Conservation (phyloP, 2,113 vertebrate species). For the Oncorhynchus masou region DNA sequence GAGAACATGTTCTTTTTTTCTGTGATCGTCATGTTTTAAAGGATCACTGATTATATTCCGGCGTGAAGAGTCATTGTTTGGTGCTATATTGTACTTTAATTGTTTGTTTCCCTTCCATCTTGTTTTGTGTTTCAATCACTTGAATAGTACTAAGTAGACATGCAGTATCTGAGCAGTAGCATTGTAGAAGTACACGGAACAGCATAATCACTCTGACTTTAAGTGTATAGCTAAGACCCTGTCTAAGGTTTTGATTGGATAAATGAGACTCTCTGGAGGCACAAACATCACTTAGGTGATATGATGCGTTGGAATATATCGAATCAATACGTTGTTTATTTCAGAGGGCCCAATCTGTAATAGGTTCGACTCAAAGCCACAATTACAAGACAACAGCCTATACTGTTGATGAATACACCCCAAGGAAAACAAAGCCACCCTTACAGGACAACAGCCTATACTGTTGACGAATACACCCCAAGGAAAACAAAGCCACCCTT, state of each 20-base stretch:
- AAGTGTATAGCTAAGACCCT: constrained; percentile 23
- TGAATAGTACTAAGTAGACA: background rate
- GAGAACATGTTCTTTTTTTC: constrained; percentile 27
- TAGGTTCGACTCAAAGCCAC: constrained; percentile 54
- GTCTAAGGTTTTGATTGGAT: background rate
- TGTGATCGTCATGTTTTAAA: too few species aligned
- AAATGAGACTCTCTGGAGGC: constrained; percentile 32
- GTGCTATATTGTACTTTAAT: background rate
- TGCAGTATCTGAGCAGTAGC: background rate
- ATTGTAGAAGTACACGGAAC: background rate
- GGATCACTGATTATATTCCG: too few species aligned
- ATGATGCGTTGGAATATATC: constrained; percentile 57
- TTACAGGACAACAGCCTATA: constrained; percentile 59
- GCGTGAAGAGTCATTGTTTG: background rate
- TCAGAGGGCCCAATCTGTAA: constrained; percentile 61
- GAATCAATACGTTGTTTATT: constrained; percentile 73
- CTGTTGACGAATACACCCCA: too few species aligned
- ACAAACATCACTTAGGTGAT: constrained; percentile 50
- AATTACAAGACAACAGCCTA: constrained; percentile 62
- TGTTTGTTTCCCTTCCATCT: background rate
- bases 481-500: constrained; percentile 56
- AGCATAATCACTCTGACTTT: background rate
- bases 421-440: constrained; percentile 46
- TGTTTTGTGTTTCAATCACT: background rate
- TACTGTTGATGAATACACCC: too few species aligned